Evolutionary conservation across 2,113 vertebrate species (phyloP), one percentile per base, ranked within the genome.

Genomic region (Copsychus sechellarum): DNA sequence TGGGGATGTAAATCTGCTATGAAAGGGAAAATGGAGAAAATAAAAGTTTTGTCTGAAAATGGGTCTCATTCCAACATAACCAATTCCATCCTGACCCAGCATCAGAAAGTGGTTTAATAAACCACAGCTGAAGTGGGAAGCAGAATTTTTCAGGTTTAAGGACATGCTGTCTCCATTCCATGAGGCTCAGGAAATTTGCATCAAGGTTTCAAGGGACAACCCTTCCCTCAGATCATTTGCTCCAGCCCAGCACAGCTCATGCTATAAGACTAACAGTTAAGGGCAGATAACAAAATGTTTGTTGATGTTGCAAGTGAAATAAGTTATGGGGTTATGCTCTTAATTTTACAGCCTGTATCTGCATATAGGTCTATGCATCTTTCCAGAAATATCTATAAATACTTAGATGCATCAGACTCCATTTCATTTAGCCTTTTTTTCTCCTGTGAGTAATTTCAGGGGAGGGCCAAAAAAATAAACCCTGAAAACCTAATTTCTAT

Each of bases 21-120:
- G 50, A 76, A 77, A 79, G 48, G 58, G 38, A 91, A 95, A 88
- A 92, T n/a, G 53, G 20, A 94, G 74, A 88, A 94, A 95, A 87
- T 71, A 62, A 42, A 86, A 81, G 34, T 58, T 93, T 73, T 70
- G 42, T 93, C 64, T 95, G 82, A 82, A 82, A 92, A 82, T 0
- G 5, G 26, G 58, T 95, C 54, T 85, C 34, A 76, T 90, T 95
- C 81, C 71, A 90, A 43, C 51, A 48, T 73, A 95, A 90, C 78
- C 67, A 57, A 67, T 71, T 94, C 74, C 90, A 95, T 81, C 78
- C 66, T 57, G 74, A 94, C 18, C 53, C 54, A 90, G 42, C 57
- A 79, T 61, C 81, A 95, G 86, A 82, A 91, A 76, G 48, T 50
- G 42, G 36, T 48, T 96, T 96, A 91, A 92, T 58, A 81, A 86